phyloP scores from a whole-genome alignment of 2,888 invertebrate genomes.

The Drosophila pseudotakahashii region DNA sequence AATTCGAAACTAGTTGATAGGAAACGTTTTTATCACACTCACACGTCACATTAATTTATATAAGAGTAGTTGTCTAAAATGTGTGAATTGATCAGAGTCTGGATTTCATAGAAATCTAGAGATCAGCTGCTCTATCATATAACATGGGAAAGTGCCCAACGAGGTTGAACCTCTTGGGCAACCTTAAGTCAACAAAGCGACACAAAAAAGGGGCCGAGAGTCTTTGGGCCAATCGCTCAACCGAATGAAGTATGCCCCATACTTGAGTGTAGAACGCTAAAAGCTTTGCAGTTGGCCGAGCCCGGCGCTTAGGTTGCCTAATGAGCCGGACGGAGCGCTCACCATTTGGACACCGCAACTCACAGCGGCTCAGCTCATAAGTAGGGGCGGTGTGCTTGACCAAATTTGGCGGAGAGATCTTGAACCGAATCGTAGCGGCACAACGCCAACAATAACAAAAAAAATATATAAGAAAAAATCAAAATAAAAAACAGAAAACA shows the following conservation, averaged over 20 bases:
- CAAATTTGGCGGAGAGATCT: slow-evolving; percentile 65
- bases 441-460: slow-evolving; percentile 38
- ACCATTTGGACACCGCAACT: slow-evolving; percentile 21
- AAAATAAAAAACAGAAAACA: slow-evolving; percentile 35
- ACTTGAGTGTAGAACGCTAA: slow-evolving; percentile 49
- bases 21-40: not conserved
- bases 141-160: slow-evolving; percentile 23
- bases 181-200: slow-evolving; percentile 37
- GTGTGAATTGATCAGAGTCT: slow-evolving; percentile 24
- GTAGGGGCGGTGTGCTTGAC: slow-evolving; percentile 76
- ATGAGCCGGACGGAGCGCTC: slow-evolving; percentile 50
- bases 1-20: not conserved
- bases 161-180: slow-evolving; percentile 39
- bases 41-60: not conserved
- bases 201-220: slow-evolving; percentile 16
- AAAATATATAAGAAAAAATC: slow-evolving; percentile 11
- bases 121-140: not conserved
- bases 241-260: slow-evolving; percentile 52
- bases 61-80: not conserved
- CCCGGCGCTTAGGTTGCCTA: slow-evolving; percentile 69
- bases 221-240: not conserved
- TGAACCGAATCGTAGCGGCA: slow-evolving; percentile 47
- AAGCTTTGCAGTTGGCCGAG: slow-evolving; percentile 46
- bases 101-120: not conserved
- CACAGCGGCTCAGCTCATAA: slow-evolving; percentile 39